A percentile compares a stretch with the other conserved stretches of the same genome.
Conservation (phyloP, 30 jellyfish, hydroid and myxozoan species). For the Chironex yamaguchii region DNA sequence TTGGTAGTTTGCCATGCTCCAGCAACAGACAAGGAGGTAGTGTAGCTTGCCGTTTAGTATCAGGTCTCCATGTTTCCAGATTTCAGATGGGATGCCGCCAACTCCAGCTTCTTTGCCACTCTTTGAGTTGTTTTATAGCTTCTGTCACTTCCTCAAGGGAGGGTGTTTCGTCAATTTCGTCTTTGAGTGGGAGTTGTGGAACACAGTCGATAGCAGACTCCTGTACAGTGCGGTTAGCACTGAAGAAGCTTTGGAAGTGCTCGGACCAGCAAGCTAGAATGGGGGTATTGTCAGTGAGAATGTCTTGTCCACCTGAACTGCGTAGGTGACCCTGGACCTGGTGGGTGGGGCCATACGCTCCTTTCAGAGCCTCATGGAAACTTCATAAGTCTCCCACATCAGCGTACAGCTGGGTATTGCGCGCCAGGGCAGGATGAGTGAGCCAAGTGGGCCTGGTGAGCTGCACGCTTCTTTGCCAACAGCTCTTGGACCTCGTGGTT, state of each 20-base stretch:
- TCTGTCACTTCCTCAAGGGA: neutral
- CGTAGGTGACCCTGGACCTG: conserved; percentile 11
- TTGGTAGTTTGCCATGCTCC: neutral
- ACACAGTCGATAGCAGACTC: neutral
- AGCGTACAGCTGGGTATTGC: neutral
- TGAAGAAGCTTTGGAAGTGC: neutral
- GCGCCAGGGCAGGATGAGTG: neutral
- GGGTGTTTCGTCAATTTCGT: conserved; percentile 17
- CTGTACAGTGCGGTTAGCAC: neutral
- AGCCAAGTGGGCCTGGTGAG: neutral
- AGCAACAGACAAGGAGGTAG: conserved; percentile 12
- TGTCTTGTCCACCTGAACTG: neutral
- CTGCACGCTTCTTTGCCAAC: neutral
- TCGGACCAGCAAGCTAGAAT: too few species aligned
- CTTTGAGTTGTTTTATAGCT: neutral
- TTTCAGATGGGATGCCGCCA: conserved; percentile 9
- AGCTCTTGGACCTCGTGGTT: neutral
- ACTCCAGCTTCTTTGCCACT: conserved; percentile 3
- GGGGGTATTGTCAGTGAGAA: too few species aligned
- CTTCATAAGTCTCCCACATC: neutral
- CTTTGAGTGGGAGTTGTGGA: neutral
- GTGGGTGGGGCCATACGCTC: conserved; percentile 4
- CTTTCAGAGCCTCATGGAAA: conserved; percentile 2
- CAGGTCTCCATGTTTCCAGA: neutral
- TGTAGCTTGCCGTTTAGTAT: neutral